A percentile compares a stretch with the other conserved stretches of the same genome.
These are phyloP conservation scores for Lucilia cuprina DNA, from an alignment of 1,140 invertebrate species.

Conservation along the genomic window DNA sequence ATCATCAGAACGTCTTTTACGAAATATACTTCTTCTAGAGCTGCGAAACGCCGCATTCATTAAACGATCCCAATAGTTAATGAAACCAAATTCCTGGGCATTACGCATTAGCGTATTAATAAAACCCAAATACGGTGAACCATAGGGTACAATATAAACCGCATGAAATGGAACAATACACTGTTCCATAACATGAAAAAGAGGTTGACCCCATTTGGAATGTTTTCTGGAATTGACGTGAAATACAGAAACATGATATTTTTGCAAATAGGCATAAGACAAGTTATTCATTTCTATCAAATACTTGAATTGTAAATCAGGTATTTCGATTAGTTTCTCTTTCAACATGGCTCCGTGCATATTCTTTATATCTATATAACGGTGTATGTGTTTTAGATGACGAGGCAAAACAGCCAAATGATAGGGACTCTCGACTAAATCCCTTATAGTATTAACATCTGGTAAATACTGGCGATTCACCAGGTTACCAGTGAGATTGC, in stretches of 20 bases:
- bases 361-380: conserved; percentile 44
- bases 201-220: conserved; percentile 44
- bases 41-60: conserved; percentile 54
- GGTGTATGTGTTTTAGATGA: conserved; percentile 48
- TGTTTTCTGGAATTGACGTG: conserved; percentile 49
- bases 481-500: conserved; percentile 57
- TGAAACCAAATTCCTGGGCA: conserved; percentile 52
- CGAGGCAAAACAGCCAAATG: conserved; percentile 44
- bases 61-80: conserved; percentile 52
- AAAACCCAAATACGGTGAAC: conserved; percentile 57
- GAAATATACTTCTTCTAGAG: conserved; percentile 41
- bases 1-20: conserved; percentile 34
- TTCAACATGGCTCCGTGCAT: conserved; percentile 44
- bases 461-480: conserved; percentile 49
- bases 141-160: conserved; percentile 57
- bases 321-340: conserved; percentile 43
- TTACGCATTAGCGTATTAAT: conserved; percentile 50
- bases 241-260: conserved; percentile 52
- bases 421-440: conserved; percentile 46
- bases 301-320: conserved; percentile 39
- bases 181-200: conserved; percentile 55
- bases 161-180: conserved; percentile 58
- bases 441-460: conserved; percentile 48
- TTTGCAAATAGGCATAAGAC: conserved; percentile 53
- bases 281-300: conserved; percentile 45